A percentile compares a stretch with the other conserved stretches of the same genome.
Evolutionary conservation across 2,888 invertebrate genomes (phyloP).

Genomic region (Meiosimyza decipiens): DNA sequence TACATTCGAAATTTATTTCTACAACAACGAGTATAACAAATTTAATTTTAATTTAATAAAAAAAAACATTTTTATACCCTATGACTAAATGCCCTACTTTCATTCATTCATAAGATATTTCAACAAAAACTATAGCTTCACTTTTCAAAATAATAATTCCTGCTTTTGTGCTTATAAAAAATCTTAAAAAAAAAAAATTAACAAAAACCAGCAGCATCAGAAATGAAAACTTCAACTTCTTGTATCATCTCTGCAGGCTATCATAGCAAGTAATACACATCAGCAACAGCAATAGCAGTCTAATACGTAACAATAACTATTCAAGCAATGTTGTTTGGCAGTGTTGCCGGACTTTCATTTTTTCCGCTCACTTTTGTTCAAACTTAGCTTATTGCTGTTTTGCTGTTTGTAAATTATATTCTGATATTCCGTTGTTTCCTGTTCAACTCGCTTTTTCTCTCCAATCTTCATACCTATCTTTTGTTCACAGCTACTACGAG

Average conservation of each 20-base stretch:
- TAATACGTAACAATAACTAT: conserved; percentile 4
- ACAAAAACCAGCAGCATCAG: not conserved
- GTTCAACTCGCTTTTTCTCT: not conserved
- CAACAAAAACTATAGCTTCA: too few relatives aligned
- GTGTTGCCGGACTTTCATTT: conserved; percentile 13
- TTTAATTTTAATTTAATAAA: too few relatives aligned
- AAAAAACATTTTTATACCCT: too few relatives aligned
- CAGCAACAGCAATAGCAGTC: conserved; percentile 2
- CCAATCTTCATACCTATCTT: not conserved
- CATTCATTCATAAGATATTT: too few relatives aligned
- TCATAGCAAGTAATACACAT: not conserved
- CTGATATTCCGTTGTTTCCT: not conserved
- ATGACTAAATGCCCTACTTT: too few relatives aligned
- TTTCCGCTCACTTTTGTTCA: not conserved
- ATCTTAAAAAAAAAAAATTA: not conserved
- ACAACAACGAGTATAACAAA: too few relatives aligned
- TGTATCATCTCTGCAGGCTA: too few relatives aligned
- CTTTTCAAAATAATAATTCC: too few relatives aligned
- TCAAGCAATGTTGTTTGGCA: not conserved
- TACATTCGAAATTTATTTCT: too few relatives aligned
- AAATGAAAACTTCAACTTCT: conserved; percentile 1
- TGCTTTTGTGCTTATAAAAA: not conserved
- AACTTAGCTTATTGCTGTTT: not conserved
- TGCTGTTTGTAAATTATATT: conserved; percentile 7
- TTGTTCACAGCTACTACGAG: not conserved